Percentiles rank a stretch among this genome's conserved stretches.
phyloP scores from a whole-genome alignment of 2,113 vertebrate species.

The Nothocercus nigrocapillus region DNA sequence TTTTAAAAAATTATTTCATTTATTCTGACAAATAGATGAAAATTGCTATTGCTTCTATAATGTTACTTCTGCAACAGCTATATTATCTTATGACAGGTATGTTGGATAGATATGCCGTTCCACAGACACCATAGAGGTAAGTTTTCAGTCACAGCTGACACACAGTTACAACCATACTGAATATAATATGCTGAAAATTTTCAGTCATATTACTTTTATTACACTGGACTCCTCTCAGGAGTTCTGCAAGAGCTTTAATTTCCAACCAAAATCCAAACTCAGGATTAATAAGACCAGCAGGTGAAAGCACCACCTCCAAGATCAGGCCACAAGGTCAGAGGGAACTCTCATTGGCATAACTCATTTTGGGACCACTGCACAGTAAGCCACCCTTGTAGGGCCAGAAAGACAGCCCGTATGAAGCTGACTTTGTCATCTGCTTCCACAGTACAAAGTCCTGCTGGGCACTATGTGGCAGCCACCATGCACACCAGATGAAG shows the following conservation, averaged over 20 bases:
- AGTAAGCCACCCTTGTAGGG: not conserved
- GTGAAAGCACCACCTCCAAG: not conserved
- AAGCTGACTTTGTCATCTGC: not conserved
- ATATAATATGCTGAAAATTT: not conserved
- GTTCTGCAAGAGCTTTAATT: not conserved
- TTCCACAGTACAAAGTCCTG: fast-evolving
- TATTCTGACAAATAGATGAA: not conserved
- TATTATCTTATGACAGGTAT: fast-evolving
- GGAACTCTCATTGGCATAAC: not conserved
- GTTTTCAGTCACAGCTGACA: not conserved
- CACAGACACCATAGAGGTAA: not conserved
- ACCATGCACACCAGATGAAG: fast-evolving
- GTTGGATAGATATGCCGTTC: not conserved
- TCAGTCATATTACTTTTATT: not conserved
- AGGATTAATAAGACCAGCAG: not conserved
- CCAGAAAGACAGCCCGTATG: fast-evolving
- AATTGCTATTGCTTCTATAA: not conserved
- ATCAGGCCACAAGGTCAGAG: not conserved
- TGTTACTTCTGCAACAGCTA: not conserved
- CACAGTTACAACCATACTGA: not conserved
- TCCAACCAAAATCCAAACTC: not conserved
- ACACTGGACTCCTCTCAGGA: not conserved
- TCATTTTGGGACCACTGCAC: fast-evolving
- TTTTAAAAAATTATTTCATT: not conserved
- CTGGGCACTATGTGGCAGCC: not conserved